Conservation (phyloP, 2,797 vertebrate genomes). For the Adrianichthys oophorus region DNA sequence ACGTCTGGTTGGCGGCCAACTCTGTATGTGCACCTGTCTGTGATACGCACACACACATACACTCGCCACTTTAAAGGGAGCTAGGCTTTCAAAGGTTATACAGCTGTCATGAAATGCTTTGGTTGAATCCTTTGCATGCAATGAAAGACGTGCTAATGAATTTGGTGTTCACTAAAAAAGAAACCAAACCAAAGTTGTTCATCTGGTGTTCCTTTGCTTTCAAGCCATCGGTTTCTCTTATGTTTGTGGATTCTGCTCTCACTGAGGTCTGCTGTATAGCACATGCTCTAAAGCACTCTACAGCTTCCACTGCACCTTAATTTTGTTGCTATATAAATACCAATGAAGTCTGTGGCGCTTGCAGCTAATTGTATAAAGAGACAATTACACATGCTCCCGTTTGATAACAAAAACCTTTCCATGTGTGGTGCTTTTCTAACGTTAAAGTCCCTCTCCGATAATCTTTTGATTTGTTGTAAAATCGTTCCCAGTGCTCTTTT, state of each 20-base stretch:
- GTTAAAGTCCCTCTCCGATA: too few relatives aligned
- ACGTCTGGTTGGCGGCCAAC: conserved; percentile 45
- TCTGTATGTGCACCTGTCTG: conserved; percentile 63
- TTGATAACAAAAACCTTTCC: background rate
- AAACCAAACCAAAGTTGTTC: conserved; percentile 56
- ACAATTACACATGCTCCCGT: background rate
- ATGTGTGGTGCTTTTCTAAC: background rate
- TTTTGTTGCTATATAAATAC: conserved; percentile 37
- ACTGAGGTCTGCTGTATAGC: conserved; percentile 40
- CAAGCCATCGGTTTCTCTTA: conserved; percentile 37
- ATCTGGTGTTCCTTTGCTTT: conserved; percentile 60
- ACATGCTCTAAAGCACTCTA: conserved; percentile 49
- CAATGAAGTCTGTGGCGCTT: conserved; percentile 6
- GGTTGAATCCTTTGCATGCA: conserved; percentile 53
- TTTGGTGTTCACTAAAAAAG: conserved; percentile 60
- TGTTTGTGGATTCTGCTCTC: conserved; percentile 30
- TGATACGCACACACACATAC: conserved; percentile 28
- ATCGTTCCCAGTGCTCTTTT: too few relatives aligned
- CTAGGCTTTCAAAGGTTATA: conserved; percentile 51
- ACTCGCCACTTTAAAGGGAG: conserved; percentile 61
- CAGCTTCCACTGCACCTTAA: conserved; percentile 36
- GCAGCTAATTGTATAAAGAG: background rate
- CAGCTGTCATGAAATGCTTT: conserved; percentile 53
- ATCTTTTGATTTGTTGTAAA: too few relatives aligned
- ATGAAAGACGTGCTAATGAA: conserved; percentile 73